A percentile compares a stretch with the other conserved stretches of the same genome.
phyloP scores from a whole-genome alignment of 1,140 invertebrate species.

The Octopus sinensis region DNA sequence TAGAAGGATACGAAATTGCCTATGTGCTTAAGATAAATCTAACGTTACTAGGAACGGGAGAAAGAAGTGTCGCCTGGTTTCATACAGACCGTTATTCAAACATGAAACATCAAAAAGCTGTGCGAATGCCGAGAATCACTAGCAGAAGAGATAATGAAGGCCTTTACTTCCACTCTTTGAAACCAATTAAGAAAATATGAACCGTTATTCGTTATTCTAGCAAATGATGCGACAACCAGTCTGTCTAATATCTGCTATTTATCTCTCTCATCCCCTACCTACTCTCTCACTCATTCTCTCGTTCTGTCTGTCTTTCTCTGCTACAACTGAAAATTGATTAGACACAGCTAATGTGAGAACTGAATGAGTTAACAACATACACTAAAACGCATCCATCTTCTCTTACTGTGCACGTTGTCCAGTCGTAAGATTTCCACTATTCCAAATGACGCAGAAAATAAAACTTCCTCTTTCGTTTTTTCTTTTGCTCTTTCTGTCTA shows the following conservation, averaged over 20 bases:
- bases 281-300: no score
- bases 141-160: neutral
- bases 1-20: neutral
- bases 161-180: neutral
- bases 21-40: neutral
- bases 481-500: no score
- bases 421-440: no score
- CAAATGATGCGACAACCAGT: slow-evolving; percentile 9
- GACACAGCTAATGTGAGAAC: no score
- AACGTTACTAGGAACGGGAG: neutral
- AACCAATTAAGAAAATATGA: neutral
- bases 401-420: no score
- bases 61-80: neutral
- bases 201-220: slow-evolving; percentile 9
- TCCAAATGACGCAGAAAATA: no score
- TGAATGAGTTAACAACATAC: no score
- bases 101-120: slow-evolving; percentile 6
- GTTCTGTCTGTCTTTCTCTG: no score
- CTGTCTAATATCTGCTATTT: slow-evolving; percentile 7
- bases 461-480: no score
- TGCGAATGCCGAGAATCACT: neutral
- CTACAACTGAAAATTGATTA: no score
- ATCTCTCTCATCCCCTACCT: neutral
- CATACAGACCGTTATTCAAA: neutral
- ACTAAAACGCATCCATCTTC: no score